A percentile compares a stretch with the other conserved stretches of the same genome.
Evolutionary conservation across 2,113 vertebrate genomes (phyloP).

Genomic region (Apistogramma diplotaenia): DNA sequence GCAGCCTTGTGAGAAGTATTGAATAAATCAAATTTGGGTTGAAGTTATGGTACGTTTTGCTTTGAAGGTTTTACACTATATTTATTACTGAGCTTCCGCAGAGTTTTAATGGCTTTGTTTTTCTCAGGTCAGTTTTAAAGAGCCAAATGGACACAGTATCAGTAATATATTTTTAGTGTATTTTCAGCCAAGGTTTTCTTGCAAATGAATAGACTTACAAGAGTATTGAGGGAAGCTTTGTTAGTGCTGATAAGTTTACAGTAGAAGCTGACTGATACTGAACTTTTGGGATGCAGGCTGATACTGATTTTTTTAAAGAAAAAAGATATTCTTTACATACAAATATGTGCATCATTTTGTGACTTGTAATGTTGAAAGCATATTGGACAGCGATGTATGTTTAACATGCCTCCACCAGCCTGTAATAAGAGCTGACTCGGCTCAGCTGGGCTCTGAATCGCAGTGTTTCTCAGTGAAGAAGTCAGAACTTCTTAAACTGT

Average conservation of each 20-base stretch:
- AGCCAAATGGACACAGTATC: background rate
- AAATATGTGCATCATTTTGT: background rate
- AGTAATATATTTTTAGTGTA: background rate
- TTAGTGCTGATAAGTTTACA: background rate
- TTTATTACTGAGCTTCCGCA: constrained; percentile 9
- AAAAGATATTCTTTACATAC: too few relatives aligned
- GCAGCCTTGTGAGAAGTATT: background rate
- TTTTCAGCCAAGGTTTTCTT: background rate
- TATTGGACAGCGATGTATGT: background rate
- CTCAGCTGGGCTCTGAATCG: background rate
- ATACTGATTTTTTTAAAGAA: background rate
- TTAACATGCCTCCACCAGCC: background rate
- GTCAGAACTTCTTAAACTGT: fast-evolving
- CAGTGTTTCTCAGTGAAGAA: too few relatives aligned
- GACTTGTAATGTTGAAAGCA: background rate
- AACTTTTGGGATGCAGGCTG: background rate
- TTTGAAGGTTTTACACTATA: constrained; percentile 14
- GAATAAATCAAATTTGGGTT: background rate
- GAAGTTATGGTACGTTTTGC: background rate
- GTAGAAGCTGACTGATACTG: background rate
- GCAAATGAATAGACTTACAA: background rate
- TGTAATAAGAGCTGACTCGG: background rate
- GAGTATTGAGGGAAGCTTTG: background rate
- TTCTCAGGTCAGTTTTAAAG: constrained; percentile 5
- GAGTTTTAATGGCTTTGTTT: background rate